Conservation (phyloP, 1,140 invertebrate species). For the Pygmarrhopalites habei region DNA sequence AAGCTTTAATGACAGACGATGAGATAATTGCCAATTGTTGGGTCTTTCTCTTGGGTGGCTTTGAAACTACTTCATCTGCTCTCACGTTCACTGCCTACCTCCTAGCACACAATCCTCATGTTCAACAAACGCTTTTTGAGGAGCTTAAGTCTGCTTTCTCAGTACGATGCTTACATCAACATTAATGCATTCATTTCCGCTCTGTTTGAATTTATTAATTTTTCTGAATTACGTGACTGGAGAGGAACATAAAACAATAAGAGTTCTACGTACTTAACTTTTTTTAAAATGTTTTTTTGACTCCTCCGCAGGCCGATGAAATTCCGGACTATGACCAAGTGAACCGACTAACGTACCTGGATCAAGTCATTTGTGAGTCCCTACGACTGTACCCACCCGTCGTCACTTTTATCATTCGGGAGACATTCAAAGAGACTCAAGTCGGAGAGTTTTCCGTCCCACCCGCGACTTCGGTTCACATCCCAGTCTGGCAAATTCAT, state of each 20-base stretch:
- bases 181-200: too few relatives aligned
- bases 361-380: slow-evolving; percentile 26
- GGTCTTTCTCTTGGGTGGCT: slow-evolving; percentile 24
- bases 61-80: slow-evolving; percentile 14
- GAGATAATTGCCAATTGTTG: slow-evolving; percentile 22
- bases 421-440: slow-evolving; percentile 8
- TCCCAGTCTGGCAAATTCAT: slow-evolving; percentile 42
- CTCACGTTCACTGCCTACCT: slow-evolving; percentile 13
- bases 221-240: too few relatives aligned
- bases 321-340: slow-evolving; percentile 21
- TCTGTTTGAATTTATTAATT: too few relatives aligned
- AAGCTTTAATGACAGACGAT: too few relatives aligned
- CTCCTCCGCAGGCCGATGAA: slow-evolving; percentile 20
- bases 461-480: slow-evolving; percentile 25
- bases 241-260: too few relatives aligned
- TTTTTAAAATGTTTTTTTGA: too few relatives aligned
- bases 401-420: slow-evolving; percentile 9
- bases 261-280: too few relatives aligned
- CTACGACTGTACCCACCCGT: slow-evolving; percentile 32
- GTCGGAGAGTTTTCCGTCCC: slow-evolving; percentile 21
- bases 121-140: slow-evolving; percentile 28
- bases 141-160: slow-evolving; percentile 20
- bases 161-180: background rate
- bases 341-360: slow-evolving; percentile 25
- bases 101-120: slow-evolving; percentile 45